Evolutionary conservation across 2,888 invertebrate species (phyloP).

Genomic region (Subacronicta megacephala): DNA sequence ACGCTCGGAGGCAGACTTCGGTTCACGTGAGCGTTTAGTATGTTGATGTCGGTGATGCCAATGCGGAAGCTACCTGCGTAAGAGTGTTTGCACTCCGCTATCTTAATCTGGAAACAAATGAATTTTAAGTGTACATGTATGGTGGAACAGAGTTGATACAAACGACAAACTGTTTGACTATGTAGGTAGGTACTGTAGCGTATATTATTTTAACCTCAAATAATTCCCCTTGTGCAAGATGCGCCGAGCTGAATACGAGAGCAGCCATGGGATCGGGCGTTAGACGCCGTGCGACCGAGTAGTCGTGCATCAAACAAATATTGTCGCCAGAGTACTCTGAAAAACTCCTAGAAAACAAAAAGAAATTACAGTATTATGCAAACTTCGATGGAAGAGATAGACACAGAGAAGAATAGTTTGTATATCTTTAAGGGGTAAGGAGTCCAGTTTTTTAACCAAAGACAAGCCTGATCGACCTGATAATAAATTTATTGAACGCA

Average conservation of each 20-base stretch:
- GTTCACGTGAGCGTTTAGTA: constrained; percentile 90
- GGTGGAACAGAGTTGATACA: not conserved
- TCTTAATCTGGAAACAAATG: constrained; percentile 78
- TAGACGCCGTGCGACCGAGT: constrained; percentile 91
- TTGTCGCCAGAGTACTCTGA: constrained; percentile 93
- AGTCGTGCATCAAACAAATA: constrained; percentile 91
- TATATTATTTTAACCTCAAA: constrained; percentile 89
- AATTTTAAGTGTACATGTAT: not conserved
- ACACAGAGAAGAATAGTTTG: no score
- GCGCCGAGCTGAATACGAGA: constrained; percentile 93
- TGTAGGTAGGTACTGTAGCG: no score
- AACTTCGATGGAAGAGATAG: no score
- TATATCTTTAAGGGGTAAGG: no score
- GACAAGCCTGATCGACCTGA: no score
- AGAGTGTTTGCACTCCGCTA: constrained; percentile 90
- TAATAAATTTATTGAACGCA: no score
- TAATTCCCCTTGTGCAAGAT: constrained; percentile 93
- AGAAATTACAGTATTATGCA: no score
- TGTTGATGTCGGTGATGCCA: constrained; percentile 93
- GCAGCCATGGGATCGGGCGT: constrained; percentile 72
- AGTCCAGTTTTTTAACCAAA: no score
- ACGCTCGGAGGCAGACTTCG: constrained; percentile 91
- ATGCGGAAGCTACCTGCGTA: constrained; percentile 94
- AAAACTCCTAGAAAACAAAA: constrained; percentile 81
- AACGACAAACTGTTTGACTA: no score